A percentile compares a stretch with the other conserved stretches of the same genome.
phyloP scores from a whole-genome alignment of 2,888 invertebrate genomes.

The Elegia similella region DNA sequence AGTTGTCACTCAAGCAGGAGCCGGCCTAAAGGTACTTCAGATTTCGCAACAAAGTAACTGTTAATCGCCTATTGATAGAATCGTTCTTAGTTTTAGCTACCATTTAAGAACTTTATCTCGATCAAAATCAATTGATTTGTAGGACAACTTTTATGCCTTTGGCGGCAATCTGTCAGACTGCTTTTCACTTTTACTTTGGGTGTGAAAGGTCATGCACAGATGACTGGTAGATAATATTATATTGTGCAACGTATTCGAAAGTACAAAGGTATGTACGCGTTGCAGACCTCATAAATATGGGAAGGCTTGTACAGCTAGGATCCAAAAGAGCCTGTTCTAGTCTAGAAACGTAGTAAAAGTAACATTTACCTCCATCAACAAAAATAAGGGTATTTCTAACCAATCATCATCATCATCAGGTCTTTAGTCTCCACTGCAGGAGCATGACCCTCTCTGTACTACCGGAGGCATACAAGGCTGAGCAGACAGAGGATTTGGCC shows the following conservation, averaged over 20 bases:
- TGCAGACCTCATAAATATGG: no score
- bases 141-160: slow-evolving; percentile 4
- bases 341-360: no score
- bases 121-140: slow-evolving; percentile 9
- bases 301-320: no score
- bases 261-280: no score
- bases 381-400: no score
- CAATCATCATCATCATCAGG: no score
- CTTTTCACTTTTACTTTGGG: slow-evolving; percentile 27
- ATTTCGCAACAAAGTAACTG: not conserved
- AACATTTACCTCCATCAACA: no score
- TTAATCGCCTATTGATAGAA: not conserved
- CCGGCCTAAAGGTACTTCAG: not conserved
- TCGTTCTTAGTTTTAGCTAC: not conserved
- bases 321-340: no score
- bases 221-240: slow-evolving; percentile 26
- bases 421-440: no score
- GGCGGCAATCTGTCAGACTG: slow-evolving; percentile 10
- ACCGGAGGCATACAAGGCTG: no score
- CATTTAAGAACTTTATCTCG: not conserved
- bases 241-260: slow-evolving; percentile 10
- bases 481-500: no score
- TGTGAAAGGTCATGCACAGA: slow-evolving; percentile 29
- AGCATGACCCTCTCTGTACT: no score
- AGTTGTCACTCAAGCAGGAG: not conserved